Percentiles rank a stretch among this genome's conserved stretches.
Conservation (phyloP, 2,888 invertebrate genomes). For the Andrena bicolor region DNA sequence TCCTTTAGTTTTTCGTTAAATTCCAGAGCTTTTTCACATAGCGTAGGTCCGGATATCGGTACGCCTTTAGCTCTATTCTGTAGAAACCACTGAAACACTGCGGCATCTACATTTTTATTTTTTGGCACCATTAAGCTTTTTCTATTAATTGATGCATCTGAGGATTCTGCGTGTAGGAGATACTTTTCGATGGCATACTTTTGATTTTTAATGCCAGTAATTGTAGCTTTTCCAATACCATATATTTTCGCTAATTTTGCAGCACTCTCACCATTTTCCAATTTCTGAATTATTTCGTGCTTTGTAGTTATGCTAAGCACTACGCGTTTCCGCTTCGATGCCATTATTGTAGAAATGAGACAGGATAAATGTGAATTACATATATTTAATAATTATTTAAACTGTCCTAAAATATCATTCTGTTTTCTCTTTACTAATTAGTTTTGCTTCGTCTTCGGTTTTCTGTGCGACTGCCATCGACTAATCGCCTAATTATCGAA, state of each 20-base stretch:
- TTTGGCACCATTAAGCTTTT: conserved; percentile 25
- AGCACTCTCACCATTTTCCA: conserved; percentile 28
- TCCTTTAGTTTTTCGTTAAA: conserved; percentile 47
- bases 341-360: conserved; percentile 11
- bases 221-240: conserved; percentile 32
- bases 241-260: conserved; percentile 28
- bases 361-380: background rate
- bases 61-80: conserved; percentile 6
- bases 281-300: conserved; percentile 24
- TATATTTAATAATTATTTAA: background rate
- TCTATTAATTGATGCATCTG: background rate
- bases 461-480: too few relatives aligned
- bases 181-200: conserved; percentile 14
- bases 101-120: conserved; percentile 27
- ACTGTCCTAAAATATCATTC: background rate
- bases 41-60: conserved; percentile 24
- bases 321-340: conserved; percentile 36
- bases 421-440: too few relatives aligned
- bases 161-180: conserved; percentile 7
- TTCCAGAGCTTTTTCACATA: conserved; percentile 49
- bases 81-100: conserved; percentile 40
- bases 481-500: too few relatives aligned
- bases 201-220: conserved; percentile 36
- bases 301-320: conserved; percentile 34
- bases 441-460: too few relatives aligned